Base-by-base conservation (phyloP, 2,113 vertebrate genomes). In the Scytalopus superciliaris region DNA sequence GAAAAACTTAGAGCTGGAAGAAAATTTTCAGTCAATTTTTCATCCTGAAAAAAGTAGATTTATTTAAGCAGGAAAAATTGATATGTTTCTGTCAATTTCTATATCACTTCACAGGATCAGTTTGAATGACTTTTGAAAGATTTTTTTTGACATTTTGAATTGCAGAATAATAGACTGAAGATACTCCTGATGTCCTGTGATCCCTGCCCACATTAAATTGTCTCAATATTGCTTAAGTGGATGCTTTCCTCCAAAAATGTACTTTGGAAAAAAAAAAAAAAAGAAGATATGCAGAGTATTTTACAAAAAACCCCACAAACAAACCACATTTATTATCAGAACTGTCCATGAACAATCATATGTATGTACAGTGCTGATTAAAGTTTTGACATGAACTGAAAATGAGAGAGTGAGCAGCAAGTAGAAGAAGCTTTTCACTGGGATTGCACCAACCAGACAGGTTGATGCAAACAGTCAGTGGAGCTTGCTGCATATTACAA, bases 141-240 rank as follows among this genome's bases (percentile, higher is more conserved):
- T 82, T 89, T 76, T 53, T 94, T 64, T 80, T 74, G n/a, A 87
- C 67, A 75, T 64, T 90, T 86, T 87, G 79, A 76, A 76, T 69
- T 82, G 84, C 45, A 73, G 73, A 95, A 91, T 92, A 97, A 93
- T 93, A 93, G 91, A 49, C 35, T 78, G 94, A 95, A 89, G 83
- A 67, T 87, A 95, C 64, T 60, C 72, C 47, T 93, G 64, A 59
- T 89, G 55, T 78, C 74, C 81, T 84, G 73, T 81, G 73, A 89
- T 97, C 94, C 84, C 91, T 92, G 37, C 77, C 93, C 89, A 92
- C 93, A 94, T 94, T 94, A 93, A 93, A 95, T 22, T 92, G 86
- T 93, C 91, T 96, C 83, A 90, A 77, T 93, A 93, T 87, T 94
- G 23, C 88, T 81, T 88, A 93, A 93, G 68, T 94, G 86, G 52